Base-by-base conservation (phyloP, 2,113 vertebrate genomes). In the Myotis yumanensis region DNA sequence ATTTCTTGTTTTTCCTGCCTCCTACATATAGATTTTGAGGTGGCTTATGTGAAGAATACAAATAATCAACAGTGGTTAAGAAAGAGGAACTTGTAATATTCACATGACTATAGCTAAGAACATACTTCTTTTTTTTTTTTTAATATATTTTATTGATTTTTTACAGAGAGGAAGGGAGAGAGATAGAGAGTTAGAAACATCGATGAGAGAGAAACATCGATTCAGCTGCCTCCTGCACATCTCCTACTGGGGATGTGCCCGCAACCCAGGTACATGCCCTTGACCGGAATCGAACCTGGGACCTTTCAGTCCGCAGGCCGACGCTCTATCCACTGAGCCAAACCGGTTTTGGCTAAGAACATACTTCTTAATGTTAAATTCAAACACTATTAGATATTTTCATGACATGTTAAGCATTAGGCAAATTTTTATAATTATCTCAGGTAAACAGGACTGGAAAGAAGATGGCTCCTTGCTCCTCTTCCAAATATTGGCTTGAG, bases 351-450 rank as follows among this genome's bases (percentile, higher is more conserved):
- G n/a, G 48, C 94, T 85, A 59, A 86, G 20, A 89, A 51, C 43
- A 79, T 18, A 40, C 79, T 85, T 83, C 20, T 95, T 40, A 81
- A 37, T 43, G n/a, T 66, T 73, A 93, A 94, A 51, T 90, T 68
- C 25, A 90, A 91, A 71, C 25, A 35, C 22, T n/a, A 23, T 28
- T 57, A 17, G 37, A 40, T 75, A 75, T 66, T 57, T 90, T 72
- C 35, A 68, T 52, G 28, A 90, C n/a, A 57, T 62, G 64, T 18
- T 73, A 48, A 76, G 3, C 4, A 35, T 20, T 64, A 79, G 59
- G 43, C 10, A 93, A 7, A 46, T 28, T 79, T 79, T 86, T 43
- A 72, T 93, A 79, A 46, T 81, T 76, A 83, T 81, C 59, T 86
- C 12, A 83, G 83, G 46, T 71, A 82, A 76, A 93, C 4, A 54